Evolutionary conservation across 1,140 invertebrate species (phyloP).

Genomic region (Macrocentrus cingulum): DNA sequence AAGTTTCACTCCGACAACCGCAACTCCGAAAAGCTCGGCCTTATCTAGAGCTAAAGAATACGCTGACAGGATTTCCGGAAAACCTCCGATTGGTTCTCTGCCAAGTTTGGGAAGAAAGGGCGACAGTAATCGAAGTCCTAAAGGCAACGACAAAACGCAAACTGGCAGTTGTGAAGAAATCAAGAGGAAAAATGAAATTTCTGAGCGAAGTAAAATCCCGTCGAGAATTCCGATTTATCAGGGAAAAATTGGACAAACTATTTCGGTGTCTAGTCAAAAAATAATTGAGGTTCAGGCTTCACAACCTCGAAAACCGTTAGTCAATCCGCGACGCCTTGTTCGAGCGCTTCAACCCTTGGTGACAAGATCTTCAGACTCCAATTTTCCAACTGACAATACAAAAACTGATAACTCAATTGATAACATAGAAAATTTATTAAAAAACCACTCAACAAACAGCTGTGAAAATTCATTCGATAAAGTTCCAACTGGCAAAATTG

Average conservation of each 20-base stretch:
- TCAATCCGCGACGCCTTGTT: slow-evolving; percentile 5
- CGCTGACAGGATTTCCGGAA: slow-evolving; percentile 23
- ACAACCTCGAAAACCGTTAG: slow-evolving; percentile 23
- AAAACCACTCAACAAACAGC: too few relatives aligned
- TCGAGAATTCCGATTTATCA: slow-evolving; percentile 44
- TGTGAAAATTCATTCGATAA: too few relatives aligned
- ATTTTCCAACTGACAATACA: too few relatives aligned
- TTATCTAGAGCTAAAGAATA: slow-evolving; percentile 30
- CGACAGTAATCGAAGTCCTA: too few relatives aligned
- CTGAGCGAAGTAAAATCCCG: neutral
- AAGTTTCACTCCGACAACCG: neutral
- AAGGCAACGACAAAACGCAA: too few relatives aligned
- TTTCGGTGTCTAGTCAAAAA: slow-evolving; percentile 38
- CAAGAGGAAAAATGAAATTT: neutral
- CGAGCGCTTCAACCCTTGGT: slow-evolving; percentile 8
- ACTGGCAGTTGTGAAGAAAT: too few relatives aligned
- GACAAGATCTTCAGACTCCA: neutral
- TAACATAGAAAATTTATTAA: too few relatives aligned
- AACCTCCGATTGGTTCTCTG: slow-evolving; percentile 16
- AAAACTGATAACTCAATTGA: too few relatives aligned
- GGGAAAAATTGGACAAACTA: slow-evolving; percentile 33
- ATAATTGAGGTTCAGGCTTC: slow-evolving; percentile 34
- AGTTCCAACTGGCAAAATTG: too few relatives aligned
- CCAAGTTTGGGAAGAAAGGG: too few relatives aligned
- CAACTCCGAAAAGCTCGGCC: slow-evolving; percentile 22